These are phyloP conservation scores for Eumacrocentrus americanus DNA, from an alignment of 2,888 invertebrate species.

Conservation along the genomic window DNA sequence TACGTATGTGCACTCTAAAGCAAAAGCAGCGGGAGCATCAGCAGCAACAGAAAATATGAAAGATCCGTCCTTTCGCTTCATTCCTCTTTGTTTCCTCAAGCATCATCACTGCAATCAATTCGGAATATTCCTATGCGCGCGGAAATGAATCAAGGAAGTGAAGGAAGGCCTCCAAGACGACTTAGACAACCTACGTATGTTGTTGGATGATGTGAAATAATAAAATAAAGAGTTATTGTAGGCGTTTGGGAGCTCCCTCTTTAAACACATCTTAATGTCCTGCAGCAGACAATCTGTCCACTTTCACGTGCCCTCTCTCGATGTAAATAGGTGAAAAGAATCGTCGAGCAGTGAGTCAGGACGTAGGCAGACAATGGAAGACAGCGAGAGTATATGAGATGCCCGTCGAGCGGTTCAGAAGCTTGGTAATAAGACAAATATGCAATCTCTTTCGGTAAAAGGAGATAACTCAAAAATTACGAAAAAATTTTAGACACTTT, in stretches of 20 bases:
- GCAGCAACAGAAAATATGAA: neutral
- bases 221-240: neutral
- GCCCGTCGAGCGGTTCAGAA: constrained; percentile 32
- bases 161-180: neutral
- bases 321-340: constrained; percentile 40
- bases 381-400: constrained; percentile 30
- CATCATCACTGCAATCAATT: neutral
- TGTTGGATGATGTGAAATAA: too few species aligned
- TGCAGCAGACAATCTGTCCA: constrained; percentile 11
- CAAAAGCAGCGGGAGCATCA: too few species aligned
- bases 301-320: constrained; percentile 26
- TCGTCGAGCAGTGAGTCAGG: constrained; percentile 38
- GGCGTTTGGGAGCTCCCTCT: constrained; percentile 9
- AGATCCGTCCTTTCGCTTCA: neutral
- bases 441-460: too few species aligned
- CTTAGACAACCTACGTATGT: neutral
- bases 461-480: too few species aligned
- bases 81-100: neutral
- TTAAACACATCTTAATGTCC: neutral
- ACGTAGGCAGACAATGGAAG: constrained; percentile 54
- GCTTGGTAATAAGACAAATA: constrained; percentile 22
- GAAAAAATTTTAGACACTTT: too few species aligned
- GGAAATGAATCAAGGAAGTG: neutral
- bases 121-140: neutral
- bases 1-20: constrained; percentile 1